Base-by-base conservation (phyloP, 2,888 invertebrate genomes). In the Euphydryas editha region DNA sequence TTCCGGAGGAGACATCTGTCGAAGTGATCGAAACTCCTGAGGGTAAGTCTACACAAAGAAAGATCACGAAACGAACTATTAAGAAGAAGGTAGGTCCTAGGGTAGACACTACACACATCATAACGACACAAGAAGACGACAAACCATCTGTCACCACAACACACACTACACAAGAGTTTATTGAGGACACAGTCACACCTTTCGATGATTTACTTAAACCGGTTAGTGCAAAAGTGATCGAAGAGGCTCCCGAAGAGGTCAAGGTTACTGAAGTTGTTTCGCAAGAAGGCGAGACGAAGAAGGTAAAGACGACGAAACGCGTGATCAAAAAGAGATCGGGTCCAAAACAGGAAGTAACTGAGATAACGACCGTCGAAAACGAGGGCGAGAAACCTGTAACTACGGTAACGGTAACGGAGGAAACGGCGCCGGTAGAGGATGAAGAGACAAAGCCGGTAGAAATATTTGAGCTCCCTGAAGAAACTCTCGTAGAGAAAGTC, bases 51-150 rank as follows among this genome's bases (percentile, higher is more conserved):
- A 82, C 59, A 67, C 73, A 78, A 10, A 75, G 62, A n/a, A 75
- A 75, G 77, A 72, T 44, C 0, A 76, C 71, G 0, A 79, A 73
- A 39, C 73, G 75, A 2, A 59, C 65, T 0, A 71, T 72, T 15
- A 49, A 59, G 49, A 49, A 59, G 20, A 8, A 46, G 44, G 44
- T 59, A 49, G 59, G 59, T 21, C 49, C 47, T 13, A 49, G 47
- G 37, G 13, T 24, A 3, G 80, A 81, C 42, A 86, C 72, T 15
- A 76, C 91, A 69, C 30, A 59, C 37, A 57, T 62, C 66, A 20
- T 4, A 21, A 73, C 64, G 69, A 71, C 39, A 57, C 73, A 74
- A 73, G 71, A 88, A 82, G 76, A 91, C 79, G 78, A 89, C 79
- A 88, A 88, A 60, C 30, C 78, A 54, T 76, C 83, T 15, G 67